phyloP scores from a whole-genome alignment of 2,888 invertebrate genomes.

The Aphodius granarius region DNA sequence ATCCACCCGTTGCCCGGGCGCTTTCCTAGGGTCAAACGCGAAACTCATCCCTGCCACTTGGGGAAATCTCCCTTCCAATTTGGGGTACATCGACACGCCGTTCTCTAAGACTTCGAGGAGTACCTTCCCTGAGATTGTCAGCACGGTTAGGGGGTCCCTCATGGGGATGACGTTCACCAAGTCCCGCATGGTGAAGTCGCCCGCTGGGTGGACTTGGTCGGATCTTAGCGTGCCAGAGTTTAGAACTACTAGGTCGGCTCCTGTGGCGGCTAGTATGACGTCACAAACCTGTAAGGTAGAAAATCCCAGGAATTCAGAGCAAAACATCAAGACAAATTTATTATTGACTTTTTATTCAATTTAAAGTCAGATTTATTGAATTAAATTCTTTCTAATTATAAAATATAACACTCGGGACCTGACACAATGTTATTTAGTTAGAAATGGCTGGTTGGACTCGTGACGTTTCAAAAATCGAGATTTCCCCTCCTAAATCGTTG shows the following conservation, averaged over 20 bases:
- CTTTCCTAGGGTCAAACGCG: conserved; percentile 72
- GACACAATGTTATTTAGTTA: too few species aligned
- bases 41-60: conserved; percentile 81
- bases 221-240: conserved; percentile 88
- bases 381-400: too few species aligned
- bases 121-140: conserved; percentile 69
- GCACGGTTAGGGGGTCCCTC: conserved; percentile 79
- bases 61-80: conserved; percentile 85
- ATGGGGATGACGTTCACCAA: conserved; percentile 82
- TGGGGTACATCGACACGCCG: conserved; percentile 82
- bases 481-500: too few species aligned
- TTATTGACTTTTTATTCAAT: too few species aligned
- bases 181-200: conserved; percentile 83
- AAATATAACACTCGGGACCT: too few species aligned
- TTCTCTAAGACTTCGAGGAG: conserved; percentile 79
- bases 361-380: too few species aligned
- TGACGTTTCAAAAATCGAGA: too few species aligned
- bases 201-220: conserved; percentile 79
- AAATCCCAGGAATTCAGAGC: neutral
- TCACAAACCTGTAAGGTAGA: conserved; percentile 61
- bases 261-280: conserved; percentile 80
- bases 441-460: too few species aligned
- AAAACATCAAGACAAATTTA: neutral
- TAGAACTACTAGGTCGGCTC: conserved; percentile 81
- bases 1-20: conserved; percentile 71